phyloP scores from a whole-genome alignment of 2,888 invertebrate species.

The Galerucella nymphaeae region DNA sequence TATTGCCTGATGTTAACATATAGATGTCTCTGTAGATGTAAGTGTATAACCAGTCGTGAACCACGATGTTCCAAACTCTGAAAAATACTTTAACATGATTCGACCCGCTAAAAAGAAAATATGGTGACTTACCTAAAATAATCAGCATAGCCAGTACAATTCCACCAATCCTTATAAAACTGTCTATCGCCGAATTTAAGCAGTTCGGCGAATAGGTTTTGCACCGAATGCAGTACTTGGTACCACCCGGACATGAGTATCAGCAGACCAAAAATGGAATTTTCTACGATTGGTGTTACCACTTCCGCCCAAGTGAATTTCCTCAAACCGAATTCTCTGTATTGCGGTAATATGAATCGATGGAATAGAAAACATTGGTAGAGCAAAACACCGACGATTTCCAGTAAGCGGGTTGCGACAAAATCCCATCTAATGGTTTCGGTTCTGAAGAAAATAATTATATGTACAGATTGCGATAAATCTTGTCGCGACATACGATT shows the following conservation, averaged over 20 bases:
- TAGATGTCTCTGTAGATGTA: slow-evolving; percentile 84
- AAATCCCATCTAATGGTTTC: slow-evolving; percentile 79
- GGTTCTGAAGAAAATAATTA: slow-evolving; percentile 68
- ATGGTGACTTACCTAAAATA: slow-evolving; percentile 70
- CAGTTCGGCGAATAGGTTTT: slow-evolving; percentile 92
- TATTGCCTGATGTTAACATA: slow-evolving; percentile 65
- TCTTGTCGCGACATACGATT: no score
- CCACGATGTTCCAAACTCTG: slow-evolving; percentile 95
- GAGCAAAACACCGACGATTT: slow-evolving; percentile 83
- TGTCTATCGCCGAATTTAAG: slow-evolving; percentile 87
- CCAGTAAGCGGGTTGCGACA: slow-evolving; percentile 76
- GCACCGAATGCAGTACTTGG: slow-evolving; percentile 89
- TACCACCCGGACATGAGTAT: slow-evolving; percentile 73
- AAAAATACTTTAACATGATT: background rate
- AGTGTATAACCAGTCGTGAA: slow-evolving; percentile 93
- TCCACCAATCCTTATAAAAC: slow-evolving; percentile 97
- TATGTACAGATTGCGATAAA: no score
- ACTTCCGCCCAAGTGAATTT: slow-evolving; percentile 66
- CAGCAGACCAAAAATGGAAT: slow-evolving; percentile 79
- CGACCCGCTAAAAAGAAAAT: no score
- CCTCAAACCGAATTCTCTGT: slow-evolving; percentile 71
- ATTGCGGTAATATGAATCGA: slow-evolving; percentile 78
- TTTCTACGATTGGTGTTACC: slow-evolving; percentile 70
- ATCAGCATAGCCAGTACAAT: slow-evolving; percentile 79
- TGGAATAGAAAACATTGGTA: slow-evolving; percentile 85